phyloP scores from a whole-genome alignment of 53 echinoderm and acorn worm species.

The Crossaster papposus region DNA sequence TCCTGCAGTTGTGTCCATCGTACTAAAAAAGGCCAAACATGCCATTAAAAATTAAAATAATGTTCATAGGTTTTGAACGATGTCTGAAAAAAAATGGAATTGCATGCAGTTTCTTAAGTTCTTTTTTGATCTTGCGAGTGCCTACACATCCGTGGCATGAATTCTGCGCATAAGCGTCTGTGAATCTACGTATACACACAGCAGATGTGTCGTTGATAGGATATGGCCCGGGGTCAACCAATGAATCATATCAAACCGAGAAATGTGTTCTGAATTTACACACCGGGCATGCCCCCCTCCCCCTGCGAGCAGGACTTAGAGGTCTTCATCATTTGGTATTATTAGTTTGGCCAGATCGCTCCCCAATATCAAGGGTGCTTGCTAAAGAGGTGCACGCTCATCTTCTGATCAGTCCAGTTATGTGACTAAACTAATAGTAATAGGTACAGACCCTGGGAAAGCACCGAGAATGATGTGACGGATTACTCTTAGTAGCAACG shows the following conservation, averaged over 20 bases:
- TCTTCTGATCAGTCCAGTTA: no score
- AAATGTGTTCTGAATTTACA: constrained; percentile 57
- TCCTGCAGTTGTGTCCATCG: no score
- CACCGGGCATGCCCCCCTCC: neutral
- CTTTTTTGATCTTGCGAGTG: neutral
- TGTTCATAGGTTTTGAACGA: no score
- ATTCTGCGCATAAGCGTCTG: neutral
- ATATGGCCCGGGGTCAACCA: constrained; percentile 48
- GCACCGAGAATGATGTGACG: neutral
- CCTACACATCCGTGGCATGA: neutral
- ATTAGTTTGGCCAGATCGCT: constrained; percentile 2
- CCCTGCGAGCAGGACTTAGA: constrained; percentile 1
- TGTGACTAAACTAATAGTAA: neutral
- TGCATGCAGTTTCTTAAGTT: neutral
- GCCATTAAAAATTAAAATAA: no score
- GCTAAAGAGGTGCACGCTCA: neutral
- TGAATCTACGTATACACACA: constrained; percentile 14
- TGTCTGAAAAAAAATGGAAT: neutral
- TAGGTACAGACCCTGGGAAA: neutral
- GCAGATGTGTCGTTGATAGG: constrained; percentile 30
- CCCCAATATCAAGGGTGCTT: neutral
- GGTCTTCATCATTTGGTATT: constrained; percentile 26
- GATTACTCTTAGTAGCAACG: neutral
- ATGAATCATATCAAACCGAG: constrained; percentile 49
- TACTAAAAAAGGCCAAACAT: no score